These are phyloP conservation scores for Hedya salicella DNA, from an alignment of 2,888 invertebrate species.

Conservation along the genomic window DNA sequence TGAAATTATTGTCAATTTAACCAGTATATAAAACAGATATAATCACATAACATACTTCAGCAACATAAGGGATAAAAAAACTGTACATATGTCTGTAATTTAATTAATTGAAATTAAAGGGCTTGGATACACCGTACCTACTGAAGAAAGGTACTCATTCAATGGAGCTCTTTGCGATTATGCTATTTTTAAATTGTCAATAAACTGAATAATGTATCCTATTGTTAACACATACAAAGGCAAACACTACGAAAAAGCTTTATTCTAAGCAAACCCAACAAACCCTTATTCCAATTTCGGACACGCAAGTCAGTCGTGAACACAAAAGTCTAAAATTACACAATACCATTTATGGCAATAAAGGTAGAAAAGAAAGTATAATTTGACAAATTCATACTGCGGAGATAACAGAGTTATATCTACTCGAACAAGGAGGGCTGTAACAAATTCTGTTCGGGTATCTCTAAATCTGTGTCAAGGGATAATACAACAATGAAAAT, in stretches of 20 bases:
- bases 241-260: background rate
- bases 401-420: constrained; percentile 50
- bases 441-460: constrained; percentile 56
- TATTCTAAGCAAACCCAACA: background rate
- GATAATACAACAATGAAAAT: constrained; percentile 59
- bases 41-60: too few species aligned
- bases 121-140: too few species aligned
- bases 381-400: constrained; percentile 54
- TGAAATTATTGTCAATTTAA: too few species aligned
- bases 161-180: too few species aligned
- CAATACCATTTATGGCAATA: constrained; percentile 7
- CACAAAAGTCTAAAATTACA: background rate
- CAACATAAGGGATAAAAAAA: too few species aligned
- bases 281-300: background rate
- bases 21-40: too few species aligned
- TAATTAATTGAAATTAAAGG: too few species aligned
- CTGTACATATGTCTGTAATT: too few species aligned
- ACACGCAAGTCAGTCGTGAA: background rate
- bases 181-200: too few species aligned
- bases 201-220: background rate
- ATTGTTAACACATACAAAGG: background rate
- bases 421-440: constrained; percentile 51
- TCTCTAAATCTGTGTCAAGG: constrained; percentile 55
- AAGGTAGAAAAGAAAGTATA: constrained; percentile 44
- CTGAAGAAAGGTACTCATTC: too few species aligned